Evolutionary conservation across 2,113 vertebrate species (phyloP), one percentile per base, ranked within the genome.

Genomic region (Podiceps cristatus): DNA sequence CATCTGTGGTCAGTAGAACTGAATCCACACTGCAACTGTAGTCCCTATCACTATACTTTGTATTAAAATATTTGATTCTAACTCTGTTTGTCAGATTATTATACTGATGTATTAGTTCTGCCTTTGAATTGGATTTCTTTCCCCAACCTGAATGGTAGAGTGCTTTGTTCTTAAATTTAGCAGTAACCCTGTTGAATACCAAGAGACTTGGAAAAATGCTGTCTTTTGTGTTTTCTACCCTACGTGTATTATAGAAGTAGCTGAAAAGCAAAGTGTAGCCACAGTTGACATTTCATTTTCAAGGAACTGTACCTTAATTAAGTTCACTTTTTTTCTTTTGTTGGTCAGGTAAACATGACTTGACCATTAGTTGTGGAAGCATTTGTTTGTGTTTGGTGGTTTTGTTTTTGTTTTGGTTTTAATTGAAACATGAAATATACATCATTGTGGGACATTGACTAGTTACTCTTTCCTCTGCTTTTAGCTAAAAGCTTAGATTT

Each of bases 111-210:
- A 60, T 77, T 74, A n/a, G 29, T 81, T 58, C 78, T 73, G 50
- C 53, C 63, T 96, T 71, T 37, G 62, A 71, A 86, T 50, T 91
- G 58, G 29, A 29, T 96, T 92, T 69, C 50, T 87, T 95, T 85
- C 49, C 20, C 15, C 13, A 62, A n/a, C 33, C 77, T 67, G 50
- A 90, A 29, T 66, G 33, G n/a, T 31, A 47, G n/a, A 58, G 73
- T 24, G 47, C 72, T 88, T 60, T 83, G 29, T 86, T 71, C 33
- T 44, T 85, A 92, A 93, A 76, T 92, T 81, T 93, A 84, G 45
- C 35, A 40, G 18, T 76, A 58, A 79, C 79, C 52, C 27, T 75
- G 58, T 49, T 80, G 72, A 67, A 87, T 83, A 84, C 47, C 45
- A 94, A 29, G n/a, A 95, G 27, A 79, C 45, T 64, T n/a, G 52